Evolutionary conservation across 1,140 invertebrate species (phyloP).

Genomic region (Penaeus indicus): DNA sequence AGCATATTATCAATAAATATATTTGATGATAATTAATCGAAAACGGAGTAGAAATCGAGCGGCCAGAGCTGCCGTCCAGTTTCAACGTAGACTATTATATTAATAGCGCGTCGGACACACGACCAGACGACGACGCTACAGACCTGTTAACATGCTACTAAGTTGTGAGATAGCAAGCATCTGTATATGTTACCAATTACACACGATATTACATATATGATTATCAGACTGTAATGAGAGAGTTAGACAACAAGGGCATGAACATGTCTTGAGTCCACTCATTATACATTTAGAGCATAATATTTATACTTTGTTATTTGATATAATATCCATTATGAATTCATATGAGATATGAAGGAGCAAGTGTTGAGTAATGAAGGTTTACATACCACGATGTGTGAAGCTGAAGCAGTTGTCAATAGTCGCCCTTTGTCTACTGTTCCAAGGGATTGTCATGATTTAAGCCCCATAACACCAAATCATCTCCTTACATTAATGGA

Average conservation of each 20-base stretch:
- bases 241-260: constrained; percentile 33
- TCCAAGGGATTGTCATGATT: constrained; percentile 51
- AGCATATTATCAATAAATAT: no score
- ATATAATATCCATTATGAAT: constrained; percentile 40
- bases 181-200: constrained; percentile 66
- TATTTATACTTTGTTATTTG: no score
- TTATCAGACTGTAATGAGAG: constrained; percentile 42
- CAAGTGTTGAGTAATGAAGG: constrained; percentile 54
- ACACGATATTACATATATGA: constrained; percentile 1
- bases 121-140: no score
- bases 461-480: constrained; percentile 44
- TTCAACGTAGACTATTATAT: no score
- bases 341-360: constrained; percentile 11
- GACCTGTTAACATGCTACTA: no score
- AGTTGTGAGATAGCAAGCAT: constrained; percentile 60
- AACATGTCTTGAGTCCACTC: constrained; percentile 25
- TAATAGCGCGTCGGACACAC: no score
- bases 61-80: no score
- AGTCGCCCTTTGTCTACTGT: constrained; percentile 56
- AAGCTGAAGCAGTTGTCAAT: constrained; percentile 57
- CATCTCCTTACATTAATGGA: constrained; percentile 28
- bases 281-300: neutral
- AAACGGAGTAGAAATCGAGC: no score
- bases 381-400: constrained; percentile 59
- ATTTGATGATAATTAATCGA: no score